phyloP scores from a whole-genome alignment of 2,113 vertebrate genomes.

The Toxotes jaculatrix region DNA sequence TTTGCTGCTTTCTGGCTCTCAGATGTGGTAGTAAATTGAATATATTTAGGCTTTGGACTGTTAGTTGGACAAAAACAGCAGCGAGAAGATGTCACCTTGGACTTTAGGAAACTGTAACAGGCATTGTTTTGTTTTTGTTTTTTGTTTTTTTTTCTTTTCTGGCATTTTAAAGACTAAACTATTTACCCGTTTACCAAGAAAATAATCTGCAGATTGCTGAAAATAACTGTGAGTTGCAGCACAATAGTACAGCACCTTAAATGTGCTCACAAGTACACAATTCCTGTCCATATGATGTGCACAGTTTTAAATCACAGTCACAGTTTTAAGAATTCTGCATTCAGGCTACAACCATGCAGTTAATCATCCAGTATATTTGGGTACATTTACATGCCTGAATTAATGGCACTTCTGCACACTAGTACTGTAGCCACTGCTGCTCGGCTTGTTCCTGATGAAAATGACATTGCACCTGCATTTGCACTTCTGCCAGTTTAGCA shows the following conservation, averaged over 20 bases:
- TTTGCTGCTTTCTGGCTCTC: neutral
- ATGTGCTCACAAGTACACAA: neutral
- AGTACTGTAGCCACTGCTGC: neutral
- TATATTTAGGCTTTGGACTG: neutral
- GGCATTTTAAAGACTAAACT: neutral
- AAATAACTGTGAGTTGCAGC: neutral
- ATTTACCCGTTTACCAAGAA: neutral
- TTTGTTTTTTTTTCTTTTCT: neutral
- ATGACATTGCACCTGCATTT: slow-evolving; percentile 5
- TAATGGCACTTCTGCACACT: neutral
- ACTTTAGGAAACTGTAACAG: neutral
- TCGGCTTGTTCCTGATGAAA: slow-evolving; percentile 3
- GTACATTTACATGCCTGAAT: slow-evolving; percentile 9
- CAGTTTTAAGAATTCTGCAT: neutral
- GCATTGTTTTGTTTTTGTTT: too few relatives aligned
- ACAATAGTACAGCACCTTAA: neutral
- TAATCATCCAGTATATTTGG: neutral
- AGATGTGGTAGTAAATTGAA: neutral
- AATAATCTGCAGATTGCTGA: neutral
- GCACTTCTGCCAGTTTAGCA: slow-evolving; percentile 5
- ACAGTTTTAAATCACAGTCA: neutral
- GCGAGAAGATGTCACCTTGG: neutral
- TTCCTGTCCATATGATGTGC: neutral
- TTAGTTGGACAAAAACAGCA: neutral
- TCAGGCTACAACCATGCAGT: neutral